These are phyloP conservation scores for Oncorhynchus gorbuscha DNA, from an alignment of 2,113 vertebrate genomes.

Conservation along the genomic window DNA sequence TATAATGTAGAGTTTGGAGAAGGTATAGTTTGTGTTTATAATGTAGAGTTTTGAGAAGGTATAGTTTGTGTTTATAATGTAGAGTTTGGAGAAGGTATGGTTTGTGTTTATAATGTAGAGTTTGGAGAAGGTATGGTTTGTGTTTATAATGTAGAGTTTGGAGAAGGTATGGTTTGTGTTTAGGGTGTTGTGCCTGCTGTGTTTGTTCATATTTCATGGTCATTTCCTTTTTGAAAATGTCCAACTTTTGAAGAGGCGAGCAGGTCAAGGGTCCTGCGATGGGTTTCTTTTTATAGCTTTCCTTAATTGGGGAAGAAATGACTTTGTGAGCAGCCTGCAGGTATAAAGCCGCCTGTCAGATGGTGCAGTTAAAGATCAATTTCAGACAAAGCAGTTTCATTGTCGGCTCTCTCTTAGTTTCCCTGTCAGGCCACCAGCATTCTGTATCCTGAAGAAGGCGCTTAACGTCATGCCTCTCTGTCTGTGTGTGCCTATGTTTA, in stretches of 20 bases:
- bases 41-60: neutral
- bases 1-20: neutral
- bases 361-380: neutral
- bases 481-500: neutral
- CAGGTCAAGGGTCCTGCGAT: neutral
- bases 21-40: neutral
- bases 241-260: no score
- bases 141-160: no score
- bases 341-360: neutral
- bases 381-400: neutral
- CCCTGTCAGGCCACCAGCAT: neutral
- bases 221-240: neutral
- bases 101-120: no score
- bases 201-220: neutral
- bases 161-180: neutral
- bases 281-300: neutral
- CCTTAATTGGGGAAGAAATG: neutral
- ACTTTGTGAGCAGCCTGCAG: neutral
- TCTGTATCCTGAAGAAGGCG: neutral
- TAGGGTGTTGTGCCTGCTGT: neutral
- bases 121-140: no score
- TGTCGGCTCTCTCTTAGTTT: neutral
- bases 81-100: neutral
- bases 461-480: neutral
- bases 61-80: neutral